Base-by-base conservation (phyloP, 2,888 invertebrate species). In the Trichacis sp. region DNA sequence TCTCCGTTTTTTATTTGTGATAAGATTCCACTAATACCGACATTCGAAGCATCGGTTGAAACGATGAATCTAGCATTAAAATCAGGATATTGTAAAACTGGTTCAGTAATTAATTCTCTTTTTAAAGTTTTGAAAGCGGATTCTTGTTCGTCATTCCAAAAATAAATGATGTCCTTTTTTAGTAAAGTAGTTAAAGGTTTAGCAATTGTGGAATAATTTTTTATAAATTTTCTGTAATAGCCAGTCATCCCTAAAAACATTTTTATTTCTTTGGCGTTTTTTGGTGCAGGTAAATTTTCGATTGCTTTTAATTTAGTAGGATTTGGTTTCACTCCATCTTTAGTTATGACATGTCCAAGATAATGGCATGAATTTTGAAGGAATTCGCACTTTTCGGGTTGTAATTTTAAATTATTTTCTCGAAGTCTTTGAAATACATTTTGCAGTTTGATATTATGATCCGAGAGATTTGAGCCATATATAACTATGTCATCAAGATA, bases 241-340 rank as follows among this genome's bases (percentile, higher is more conserved):
- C 24, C 24, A 8, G 24, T 24, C 24, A 24, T 24, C 62, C 65
- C 70, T n/a, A 71, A 40, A 20, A 72, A 73, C 30, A 57, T 45
- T 9, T 50, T 29, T 9, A 72, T 38, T 5, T 68, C 53, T 30
- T 71, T 69, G n/a, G 45, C 61, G 8, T 47, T 64, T 11, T 19
- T 54, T 40, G 54, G 64, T n/a, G 38, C 15, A 15, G 64, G 56
- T 30, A 58, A 64, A 61, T 19, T 57, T 18, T 51, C 46, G 60
- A 74, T 60, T 6, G 76, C 73, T 9, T 43, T 55, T 1, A 72
- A 20, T 47, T 77, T 77, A 0, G 51, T 56, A 1, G 69, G 69
- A 42, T 75, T 73, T 11, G 74, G 70, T 36, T 59, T 47, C 2
- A 80, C 65, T 1, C 76, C 76, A 8, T 15, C 15, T 12, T 42